These are phyloP conservation scores for Ctenochaetus hawaiiensis DNA, from an alignment of 2,797 vertebrate genomes.

Conservation along the genomic window DNA sequence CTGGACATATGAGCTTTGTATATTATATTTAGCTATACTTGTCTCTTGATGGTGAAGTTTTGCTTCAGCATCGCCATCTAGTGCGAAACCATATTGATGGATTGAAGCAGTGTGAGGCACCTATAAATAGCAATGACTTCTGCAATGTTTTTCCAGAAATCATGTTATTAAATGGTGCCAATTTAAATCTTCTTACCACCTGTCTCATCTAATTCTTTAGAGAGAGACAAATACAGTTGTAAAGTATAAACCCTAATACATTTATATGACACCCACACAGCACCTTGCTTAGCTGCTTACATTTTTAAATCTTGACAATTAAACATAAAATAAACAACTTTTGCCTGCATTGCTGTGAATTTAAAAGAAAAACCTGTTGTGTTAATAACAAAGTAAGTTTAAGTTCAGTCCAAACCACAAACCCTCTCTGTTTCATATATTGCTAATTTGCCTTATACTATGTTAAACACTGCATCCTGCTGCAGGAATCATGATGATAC, in stretches of 20 bases:
- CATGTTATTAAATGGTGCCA: neutral
- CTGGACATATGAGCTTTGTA: slow-evolving; percentile 1
- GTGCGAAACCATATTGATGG: neutral
- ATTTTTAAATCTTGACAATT: neutral
- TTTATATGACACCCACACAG: neutral
- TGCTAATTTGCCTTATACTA: too few relatives aligned
- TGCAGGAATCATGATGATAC: too few relatives aligned
- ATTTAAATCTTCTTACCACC: neutral
- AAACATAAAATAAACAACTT: too few relatives aligned
- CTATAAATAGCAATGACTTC: neutral
- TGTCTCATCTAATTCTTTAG: neutral
- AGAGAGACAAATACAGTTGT: neutral
- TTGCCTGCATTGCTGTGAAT: too few relatives aligned
- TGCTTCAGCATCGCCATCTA: neutral
- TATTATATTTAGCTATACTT: neutral
- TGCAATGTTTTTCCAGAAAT: neutral
- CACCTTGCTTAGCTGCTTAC: neutral
- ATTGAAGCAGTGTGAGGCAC: neutral
- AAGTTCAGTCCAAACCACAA: too few relatives aligned
- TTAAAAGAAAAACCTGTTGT: too few relatives aligned
- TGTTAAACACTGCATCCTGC: too few relatives aligned
- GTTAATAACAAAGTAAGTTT: too few relatives aligned
- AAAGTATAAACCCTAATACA: neutral
- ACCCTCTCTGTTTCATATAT: too few relatives aligned
- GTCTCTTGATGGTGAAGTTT: neutral